phyloP scores from a whole-genome alignment of 2,797 vertebrate species.

The Tinamus major region DNA sequence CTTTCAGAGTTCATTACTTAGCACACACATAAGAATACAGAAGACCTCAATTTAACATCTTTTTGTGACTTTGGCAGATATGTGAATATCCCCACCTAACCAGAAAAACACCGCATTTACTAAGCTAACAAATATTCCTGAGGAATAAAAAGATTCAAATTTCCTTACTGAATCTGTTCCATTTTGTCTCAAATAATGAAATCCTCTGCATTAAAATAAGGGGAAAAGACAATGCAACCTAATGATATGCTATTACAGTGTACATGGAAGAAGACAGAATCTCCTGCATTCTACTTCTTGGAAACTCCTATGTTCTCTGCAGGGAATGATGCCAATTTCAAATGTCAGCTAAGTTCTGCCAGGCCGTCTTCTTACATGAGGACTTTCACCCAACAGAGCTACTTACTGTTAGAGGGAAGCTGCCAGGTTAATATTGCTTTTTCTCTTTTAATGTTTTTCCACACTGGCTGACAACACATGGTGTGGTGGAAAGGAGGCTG shows the following conservation, averaged over 20 bases:
- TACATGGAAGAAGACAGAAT: background rate
- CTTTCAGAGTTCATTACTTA: background rate
- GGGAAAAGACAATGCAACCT: background rate
- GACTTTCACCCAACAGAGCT: background rate
- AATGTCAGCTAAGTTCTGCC: background rate
- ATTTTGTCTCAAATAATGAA: background rate
- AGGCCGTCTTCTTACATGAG: background rate
- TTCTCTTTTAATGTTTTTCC: background rate
- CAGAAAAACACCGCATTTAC: rapidly evolving
- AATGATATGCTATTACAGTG: background rate
- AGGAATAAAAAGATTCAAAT: background rate
- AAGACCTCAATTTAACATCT: background rate
- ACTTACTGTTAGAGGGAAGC: background rate
- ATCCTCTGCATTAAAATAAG: background rate
- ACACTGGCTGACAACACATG: rapidly evolving
- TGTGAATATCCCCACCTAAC: background rate
- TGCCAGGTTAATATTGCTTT: background rate
- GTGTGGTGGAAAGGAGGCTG: background rate
- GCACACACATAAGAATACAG: background rate
- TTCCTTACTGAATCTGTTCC: background rate
- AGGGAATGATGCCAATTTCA: background rate
- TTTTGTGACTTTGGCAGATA: rapidly evolving
- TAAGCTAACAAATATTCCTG: background rate
- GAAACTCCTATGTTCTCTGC: background rate
- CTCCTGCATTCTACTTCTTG: background rate